Evolutionary conservation across 1,140 invertebrate genomes (phyloP).

Genomic region (Elymnias hypermnestra): DNA sequence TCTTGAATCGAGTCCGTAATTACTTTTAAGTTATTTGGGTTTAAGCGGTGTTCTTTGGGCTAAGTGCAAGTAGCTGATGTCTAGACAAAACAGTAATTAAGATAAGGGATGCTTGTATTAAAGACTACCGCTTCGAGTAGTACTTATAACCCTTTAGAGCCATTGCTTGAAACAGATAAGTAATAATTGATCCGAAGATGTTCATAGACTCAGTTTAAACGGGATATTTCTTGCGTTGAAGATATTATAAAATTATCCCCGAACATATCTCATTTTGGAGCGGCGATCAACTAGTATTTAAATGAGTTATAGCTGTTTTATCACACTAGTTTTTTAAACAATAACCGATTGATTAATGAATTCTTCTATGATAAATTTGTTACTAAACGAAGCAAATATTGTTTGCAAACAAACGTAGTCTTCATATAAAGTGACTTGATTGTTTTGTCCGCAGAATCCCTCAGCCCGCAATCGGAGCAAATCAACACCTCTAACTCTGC

Average conservation of each 20-base stretch:
- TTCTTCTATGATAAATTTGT: too few relatives aligned
- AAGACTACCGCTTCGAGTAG: slow-evolving; percentile 33
- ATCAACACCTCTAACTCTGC: slow-evolving; percentile 51
- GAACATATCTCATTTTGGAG: too few relatives aligned
- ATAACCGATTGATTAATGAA: too few relatives aligned
- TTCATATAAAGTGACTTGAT: slow-evolving; percentile 9
- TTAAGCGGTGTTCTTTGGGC: slow-evolving; percentile 16
- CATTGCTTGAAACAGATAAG: slow-evolving; percentile 31
- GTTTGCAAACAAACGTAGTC: too few relatives aligned
- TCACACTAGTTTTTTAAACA: too few relatives aligned
- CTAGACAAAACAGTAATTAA: slow-evolving; percentile 55
- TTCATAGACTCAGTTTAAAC: neutral
- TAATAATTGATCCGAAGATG: slow-evolving; percentile 29
- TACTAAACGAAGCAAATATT: too few relatives aligned
- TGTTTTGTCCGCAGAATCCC: slow-evolving; percentile 59
- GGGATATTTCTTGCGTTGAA: slow-evolving; percentile 13
- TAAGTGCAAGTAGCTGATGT: slow-evolving; percentile 35
- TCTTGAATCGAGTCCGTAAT: slow-evolving; percentile 38
- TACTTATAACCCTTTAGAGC: slow-evolving; percentile 56
- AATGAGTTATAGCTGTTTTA: too few relatives aligned
- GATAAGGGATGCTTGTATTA: slow-evolving; percentile 32
- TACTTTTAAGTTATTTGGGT: slow-evolving; percentile 23
- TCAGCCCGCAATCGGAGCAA: slow-evolving; percentile 60
- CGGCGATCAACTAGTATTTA: too few relatives aligned
- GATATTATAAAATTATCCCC: too few relatives aligned